Conservation (phyloP, 2,888 invertebrate species). For the Teleiodes luculella region DNA sequence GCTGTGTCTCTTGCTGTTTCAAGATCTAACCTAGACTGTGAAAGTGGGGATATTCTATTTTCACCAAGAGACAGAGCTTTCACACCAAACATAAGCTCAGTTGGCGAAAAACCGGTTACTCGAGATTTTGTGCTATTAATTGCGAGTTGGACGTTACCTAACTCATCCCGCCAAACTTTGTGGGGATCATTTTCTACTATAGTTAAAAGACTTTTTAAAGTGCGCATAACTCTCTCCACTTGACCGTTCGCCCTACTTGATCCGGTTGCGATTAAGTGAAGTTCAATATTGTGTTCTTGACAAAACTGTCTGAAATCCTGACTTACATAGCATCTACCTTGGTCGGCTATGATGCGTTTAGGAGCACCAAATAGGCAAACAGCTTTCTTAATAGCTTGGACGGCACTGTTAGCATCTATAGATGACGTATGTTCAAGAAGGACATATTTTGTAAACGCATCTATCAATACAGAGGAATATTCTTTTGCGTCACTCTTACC, state of each 20-base stretch:
- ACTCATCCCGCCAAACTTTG: conserved; percentile 26
- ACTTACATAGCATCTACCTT: conserved; percentile 18
- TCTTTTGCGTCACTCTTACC: too few species aligned
- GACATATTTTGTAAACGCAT: too few species aligned
- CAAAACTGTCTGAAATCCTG: conserved; percentile 17
- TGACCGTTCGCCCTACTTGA: too few species aligned
- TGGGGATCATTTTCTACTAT: conserved; percentile 21
- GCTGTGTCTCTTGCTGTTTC: neutral
- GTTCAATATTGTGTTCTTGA: conserved; percentile 15
- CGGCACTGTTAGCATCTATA: conserved; percentile 3
- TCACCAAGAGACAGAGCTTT: neutral
- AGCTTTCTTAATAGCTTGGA: conserved; percentile 11
- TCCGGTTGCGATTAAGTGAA: conserved; percentile 20
- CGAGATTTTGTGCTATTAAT: conserved; percentile 22
- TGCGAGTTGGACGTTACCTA: conserved; percentile 25
- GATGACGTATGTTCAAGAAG: conserved; percentile 7
- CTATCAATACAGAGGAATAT: too few species aligned
- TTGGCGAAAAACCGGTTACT: conserved; percentile 8
- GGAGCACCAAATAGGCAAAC: conserved; percentile 23
- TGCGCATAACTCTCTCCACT: conserved; percentile 24
- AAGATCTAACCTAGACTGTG: neutral
- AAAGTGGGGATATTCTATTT: neutral
- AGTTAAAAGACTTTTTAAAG: conserved; percentile 23
- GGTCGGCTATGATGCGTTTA: conserved; percentile 18
- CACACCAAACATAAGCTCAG: conserved; percentile 14